Conservation (phyloP, 2,888 invertebrate genomes). For the Urechis unicinctus region DNA sequence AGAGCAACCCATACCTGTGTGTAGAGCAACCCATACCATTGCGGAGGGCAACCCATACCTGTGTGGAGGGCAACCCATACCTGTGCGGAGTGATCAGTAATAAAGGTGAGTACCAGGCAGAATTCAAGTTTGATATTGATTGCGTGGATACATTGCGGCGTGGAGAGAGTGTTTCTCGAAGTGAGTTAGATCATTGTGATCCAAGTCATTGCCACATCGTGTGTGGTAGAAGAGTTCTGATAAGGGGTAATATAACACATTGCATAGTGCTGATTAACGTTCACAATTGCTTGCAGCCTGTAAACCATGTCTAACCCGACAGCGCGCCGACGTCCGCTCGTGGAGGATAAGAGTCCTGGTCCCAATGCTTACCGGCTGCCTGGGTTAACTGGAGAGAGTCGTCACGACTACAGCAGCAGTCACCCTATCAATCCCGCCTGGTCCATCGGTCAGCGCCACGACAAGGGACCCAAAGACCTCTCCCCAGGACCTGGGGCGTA, state of each 20-base stretch:
- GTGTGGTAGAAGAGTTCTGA: too few relatives aligned
- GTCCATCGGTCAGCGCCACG: neutral
- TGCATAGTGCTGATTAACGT: neutral
- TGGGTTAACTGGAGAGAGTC: slow-evolving; percentile 24
- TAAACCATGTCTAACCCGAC: neutral
- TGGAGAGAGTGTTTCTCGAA: too few relatives aligned
- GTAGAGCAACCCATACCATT: too few relatives aligned
- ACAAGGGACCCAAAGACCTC: neutral
- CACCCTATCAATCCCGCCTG: slow-evolving; percentile 25
- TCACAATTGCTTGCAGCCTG: neutral
- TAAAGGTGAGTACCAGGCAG: too few relatives aligned
- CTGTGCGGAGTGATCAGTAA: too few relatives aligned
- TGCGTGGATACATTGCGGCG: too few relatives aligned
- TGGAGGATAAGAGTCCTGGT: slow-evolving; percentile 30
- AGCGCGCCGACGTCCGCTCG: slow-evolving; percentile 22
- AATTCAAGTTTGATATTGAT: too few relatives aligned
- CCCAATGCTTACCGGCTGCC: slow-evolving; percentile 30
- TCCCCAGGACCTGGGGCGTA: neutral
- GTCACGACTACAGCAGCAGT: slow-evolving; percentile 29
- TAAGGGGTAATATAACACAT: neutral
- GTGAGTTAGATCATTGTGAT: too few relatives aligned
- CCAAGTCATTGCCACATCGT: too few relatives aligned
- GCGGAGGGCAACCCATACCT: too few relatives aligned
- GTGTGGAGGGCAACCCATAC: too few relatives aligned
- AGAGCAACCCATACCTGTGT: too few relatives aligned